Evolutionary conservation across 2,888 invertebrate genomes (phyloP).

Genomic region (Lycocerus yunnanus): DNA sequence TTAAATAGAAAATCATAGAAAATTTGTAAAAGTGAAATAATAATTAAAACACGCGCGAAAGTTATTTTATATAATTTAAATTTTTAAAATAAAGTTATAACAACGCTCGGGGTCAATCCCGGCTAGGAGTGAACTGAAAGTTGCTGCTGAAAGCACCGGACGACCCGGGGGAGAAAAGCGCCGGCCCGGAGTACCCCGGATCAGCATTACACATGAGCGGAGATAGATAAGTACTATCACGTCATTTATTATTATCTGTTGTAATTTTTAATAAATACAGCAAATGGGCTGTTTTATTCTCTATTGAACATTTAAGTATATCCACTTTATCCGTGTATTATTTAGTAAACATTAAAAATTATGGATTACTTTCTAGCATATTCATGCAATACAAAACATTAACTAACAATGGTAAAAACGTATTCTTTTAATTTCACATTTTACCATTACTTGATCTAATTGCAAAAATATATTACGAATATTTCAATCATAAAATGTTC

Average conservation of each 20-base stretch:
- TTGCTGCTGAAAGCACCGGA: slow-evolving; percentile 43
- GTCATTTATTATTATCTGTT: neutral
- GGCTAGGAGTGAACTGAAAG: slow-evolving; percentile 47
- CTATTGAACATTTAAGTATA: neutral
- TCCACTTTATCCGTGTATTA: neutral
- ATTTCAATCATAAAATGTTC: no score
- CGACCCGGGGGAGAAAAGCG: slow-evolving; percentile 57
- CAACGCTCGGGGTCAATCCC: slow-evolving; percentile 48
- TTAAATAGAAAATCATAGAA: neutral
- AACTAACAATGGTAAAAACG: no score
- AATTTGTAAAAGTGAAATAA: neutral
- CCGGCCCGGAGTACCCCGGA: slow-evolving; percentile 56
- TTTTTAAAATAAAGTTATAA: slow-evolving; percentile 29
- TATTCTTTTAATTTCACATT: no score
- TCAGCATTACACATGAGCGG: slow-evolving; percentile 25
- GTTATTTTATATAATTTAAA: slow-evolving; percentile 16
- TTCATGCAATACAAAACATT: neutral
- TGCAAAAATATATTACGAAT: no score
- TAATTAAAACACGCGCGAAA: neutral
- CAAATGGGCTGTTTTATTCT: neutral
- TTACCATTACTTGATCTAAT: neutral
- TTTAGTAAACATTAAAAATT: neutral
- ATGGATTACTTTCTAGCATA: neutral
- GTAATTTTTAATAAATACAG: neutral
- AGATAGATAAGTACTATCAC: slow-evolving; percentile 28